Conservation (phyloP, 1,140 invertebrate species). For the Nixonia krombeini region DNA sequence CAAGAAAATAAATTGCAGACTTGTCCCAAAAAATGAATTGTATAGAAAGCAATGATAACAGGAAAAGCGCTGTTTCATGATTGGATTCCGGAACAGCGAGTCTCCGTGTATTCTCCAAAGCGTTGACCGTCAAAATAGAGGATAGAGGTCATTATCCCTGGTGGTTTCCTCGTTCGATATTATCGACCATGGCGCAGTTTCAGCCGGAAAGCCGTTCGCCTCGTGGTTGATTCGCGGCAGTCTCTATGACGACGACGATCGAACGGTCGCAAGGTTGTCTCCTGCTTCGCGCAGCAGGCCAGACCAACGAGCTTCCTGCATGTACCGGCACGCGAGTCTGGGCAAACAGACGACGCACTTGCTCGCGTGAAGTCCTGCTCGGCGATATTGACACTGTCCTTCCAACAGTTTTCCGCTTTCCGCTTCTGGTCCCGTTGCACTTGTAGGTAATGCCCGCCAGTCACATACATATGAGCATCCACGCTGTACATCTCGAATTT, state of each 20-base stretch:
- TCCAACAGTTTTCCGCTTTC: constrained; percentile 1
- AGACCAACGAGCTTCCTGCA: constrained; percentile 1
- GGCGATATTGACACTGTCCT: constrained; percentile 48
- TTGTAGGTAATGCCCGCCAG: not conserved
- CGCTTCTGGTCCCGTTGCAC: constrained; percentile 4
- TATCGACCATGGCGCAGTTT: constrained; percentile 53
- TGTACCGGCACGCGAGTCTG: constrained; percentile 4
- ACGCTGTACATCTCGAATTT: no score
- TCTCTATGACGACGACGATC: constrained; percentile 63
- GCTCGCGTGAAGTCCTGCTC: constrained; percentile 1
- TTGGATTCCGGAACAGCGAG: no score
- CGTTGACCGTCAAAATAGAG: constrained; percentile 52
- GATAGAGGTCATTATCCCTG: constrained; percentile 60
- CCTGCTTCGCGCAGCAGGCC: constrained; percentile 17
- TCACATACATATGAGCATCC: constrained; percentile 17
- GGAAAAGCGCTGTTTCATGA: not conserved
- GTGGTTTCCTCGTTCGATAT: constrained; percentile 46
- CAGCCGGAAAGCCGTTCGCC: not conserved
- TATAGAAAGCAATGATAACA: no score
- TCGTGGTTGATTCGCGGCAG: constrained; percentile 28
- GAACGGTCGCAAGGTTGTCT: constrained; percentile 31
- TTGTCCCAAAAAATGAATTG: not conserved
- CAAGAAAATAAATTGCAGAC: no score
- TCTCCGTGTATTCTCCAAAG: no score
- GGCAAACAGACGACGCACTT: constrained; percentile 7